A percentile compares a stretch with the other conserved stretches of the same genome.
These are phyloP conservation scores for Microctonus brassicae DNA, from an alignment of 2,888 invertebrate species.

Conservation along the genomic window DNA sequence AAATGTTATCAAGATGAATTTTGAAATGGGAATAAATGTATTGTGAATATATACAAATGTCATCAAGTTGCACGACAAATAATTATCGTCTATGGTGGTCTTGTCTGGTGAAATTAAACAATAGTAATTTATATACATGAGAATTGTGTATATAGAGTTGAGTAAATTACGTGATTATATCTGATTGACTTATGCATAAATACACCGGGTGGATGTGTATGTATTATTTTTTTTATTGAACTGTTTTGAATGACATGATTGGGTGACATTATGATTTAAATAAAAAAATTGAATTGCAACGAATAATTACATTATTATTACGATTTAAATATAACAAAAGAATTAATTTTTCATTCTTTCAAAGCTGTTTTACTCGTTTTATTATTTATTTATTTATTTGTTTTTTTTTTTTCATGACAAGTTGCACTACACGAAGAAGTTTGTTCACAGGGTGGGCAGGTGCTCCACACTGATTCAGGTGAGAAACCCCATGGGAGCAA, in stretches of 20 bases:
- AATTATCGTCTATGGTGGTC: conserved; percentile 43
- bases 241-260: neutral
- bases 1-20: neutral
- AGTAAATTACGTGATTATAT: conserved; percentile 5
- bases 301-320: neutral
- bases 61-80: conserved; percentile 34
- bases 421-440: neutral
- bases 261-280: neutral
- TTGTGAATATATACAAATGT: neutral
- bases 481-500: conserved; percentile 11
- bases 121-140: conserved; percentile 1
- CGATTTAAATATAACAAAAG: too few relatives aligned
- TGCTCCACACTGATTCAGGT: conserved; percentile 16
- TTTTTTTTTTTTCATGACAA: neutral
- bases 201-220: too few relatives aligned
- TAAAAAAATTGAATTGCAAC: neutral
- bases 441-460: neutral
- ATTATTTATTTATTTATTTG: neutral
- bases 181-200: neutral
- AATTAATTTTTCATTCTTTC: too few relatives aligned
- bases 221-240: neutral
- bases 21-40: neutral
- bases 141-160: too few relatives aligned
- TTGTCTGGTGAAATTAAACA: neutral
- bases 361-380: neutral